Conservation (phyloP, 2,797 vertebrate genomes). For the Helostoma temminkii region DNA sequence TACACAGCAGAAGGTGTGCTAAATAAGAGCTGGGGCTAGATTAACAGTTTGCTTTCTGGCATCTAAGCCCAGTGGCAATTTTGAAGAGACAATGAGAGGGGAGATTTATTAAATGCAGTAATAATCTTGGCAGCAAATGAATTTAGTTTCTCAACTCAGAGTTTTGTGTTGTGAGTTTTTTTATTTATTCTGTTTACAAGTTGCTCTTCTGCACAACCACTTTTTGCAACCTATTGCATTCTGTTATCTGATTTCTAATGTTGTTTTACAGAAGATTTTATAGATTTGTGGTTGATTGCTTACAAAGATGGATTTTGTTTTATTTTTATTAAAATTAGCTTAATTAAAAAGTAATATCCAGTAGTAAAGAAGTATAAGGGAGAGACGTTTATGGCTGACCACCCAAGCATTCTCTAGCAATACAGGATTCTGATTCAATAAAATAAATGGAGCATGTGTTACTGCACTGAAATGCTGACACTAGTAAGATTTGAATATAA, state of each 20-base stretch:
- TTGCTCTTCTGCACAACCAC: too few relatives aligned
- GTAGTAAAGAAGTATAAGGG: slow-evolving; percentile 30
- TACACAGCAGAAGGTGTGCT: slow-evolving; percentile 45
- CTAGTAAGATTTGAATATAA: slow-evolving; percentile 21
- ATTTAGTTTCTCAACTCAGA: slow-evolving; percentile 17
- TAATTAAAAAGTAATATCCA: slow-evolving; percentile 59
- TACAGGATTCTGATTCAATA: slow-evolving; percentile 38
- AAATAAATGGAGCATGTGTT: slow-evolving; percentile 55
- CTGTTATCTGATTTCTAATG: slow-evolving; percentile 21
- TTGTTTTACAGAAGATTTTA: slow-evolving; percentile 40
- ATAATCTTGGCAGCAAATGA: slow-evolving; percentile 59
- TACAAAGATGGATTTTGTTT: slow-evolving; percentile 34
- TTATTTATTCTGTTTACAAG: slow-evolving; percentile 29
- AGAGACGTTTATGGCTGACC: slow-evolving; percentile 34
- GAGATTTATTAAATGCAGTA: slow-evolving; percentile 65
- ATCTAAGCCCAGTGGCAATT: slow-evolving; percentile 57
- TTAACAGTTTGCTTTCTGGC: slow-evolving; percentile 49
- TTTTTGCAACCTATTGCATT: slow-evolving; percentile 39
- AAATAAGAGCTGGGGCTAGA: slow-evolving; percentile 57
- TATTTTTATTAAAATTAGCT: slow-evolving; percentile 43
- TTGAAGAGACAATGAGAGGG: slow-evolving; percentile 53
- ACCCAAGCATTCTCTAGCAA: slow-evolving; percentile 41
- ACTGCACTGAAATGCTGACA: slow-evolving; percentile 39
- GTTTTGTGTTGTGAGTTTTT: slow-evolving; percentile 19
- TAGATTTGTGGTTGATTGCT: slow-evolving; percentile 57